These are phyloP conservation scores for Natrix natrix DNA, from an alignment of 2,797 vertebrate species.

Conservation along the genomic window DNA sequence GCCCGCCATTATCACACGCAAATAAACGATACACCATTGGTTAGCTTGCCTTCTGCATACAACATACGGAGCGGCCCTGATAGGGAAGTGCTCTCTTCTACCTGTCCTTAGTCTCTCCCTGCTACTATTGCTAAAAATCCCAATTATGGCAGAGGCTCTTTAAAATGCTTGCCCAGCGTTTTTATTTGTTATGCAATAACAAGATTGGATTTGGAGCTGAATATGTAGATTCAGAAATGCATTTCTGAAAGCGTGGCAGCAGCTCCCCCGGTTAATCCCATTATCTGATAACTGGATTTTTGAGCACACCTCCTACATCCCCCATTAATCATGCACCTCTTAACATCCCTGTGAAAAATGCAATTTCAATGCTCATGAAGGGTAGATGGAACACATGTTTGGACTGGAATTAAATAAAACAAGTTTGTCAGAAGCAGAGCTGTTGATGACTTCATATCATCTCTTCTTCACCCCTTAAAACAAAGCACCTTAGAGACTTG, in stretches of 20 bases:
- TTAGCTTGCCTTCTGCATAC: neutral
- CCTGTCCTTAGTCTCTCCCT: neutral
- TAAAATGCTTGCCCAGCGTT: slow-evolving; percentile 54
- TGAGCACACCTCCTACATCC: slow-evolving; percentile 58
- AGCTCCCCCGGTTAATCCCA: slow-evolving; percentile 57
- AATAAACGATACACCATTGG: neutral
- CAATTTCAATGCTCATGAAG: slow-evolving; percentile 62
- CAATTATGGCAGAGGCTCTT: slow-evolving; percentile 33
- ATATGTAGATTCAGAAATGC: slow-evolving; percentile 65
- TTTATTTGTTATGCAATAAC: slow-evolving; percentile 58
- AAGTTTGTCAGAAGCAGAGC: slow-evolving; percentile 45
- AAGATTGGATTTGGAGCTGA: slow-evolving; percentile 50
- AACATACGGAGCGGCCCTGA: neutral
- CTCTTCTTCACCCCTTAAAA: neutral
- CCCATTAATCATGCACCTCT: slow-evolving; percentile 47
- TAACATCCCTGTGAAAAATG: slow-evolving; percentile 54
- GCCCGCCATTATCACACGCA: neutral
- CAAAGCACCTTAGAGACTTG: neutral
- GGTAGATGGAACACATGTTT: slow-evolving; percentile 46
- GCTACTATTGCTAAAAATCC: slow-evolving; percentile 10
- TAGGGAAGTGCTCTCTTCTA: neutral
- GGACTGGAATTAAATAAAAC: slow-evolving; percentile 64
- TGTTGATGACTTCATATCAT: slow-evolving; percentile 35
- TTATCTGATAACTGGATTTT: slow-evolving; percentile 75
- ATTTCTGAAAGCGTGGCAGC: slow-evolving; percentile 57